Conservation (phyloP, 2,888 invertebrate species). For the Eupithecia tripunctaria region DNA sequence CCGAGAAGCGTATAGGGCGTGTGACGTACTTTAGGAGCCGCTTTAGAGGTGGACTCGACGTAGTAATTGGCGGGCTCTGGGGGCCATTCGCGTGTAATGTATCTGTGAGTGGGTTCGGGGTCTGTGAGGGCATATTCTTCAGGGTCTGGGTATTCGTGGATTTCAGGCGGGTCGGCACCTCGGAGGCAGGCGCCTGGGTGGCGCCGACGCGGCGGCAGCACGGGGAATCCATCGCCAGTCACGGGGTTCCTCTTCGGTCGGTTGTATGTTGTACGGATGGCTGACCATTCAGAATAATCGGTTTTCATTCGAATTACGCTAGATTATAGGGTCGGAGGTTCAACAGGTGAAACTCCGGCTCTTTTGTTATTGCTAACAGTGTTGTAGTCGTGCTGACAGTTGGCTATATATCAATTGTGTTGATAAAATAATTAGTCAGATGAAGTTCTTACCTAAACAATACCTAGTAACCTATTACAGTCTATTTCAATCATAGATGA, state of each 20-base stretch:
- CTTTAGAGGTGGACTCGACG: slow-evolving; percentile 71
- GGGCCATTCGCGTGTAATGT: slow-evolving; percentile 72
- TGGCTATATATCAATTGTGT: slow-evolving; percentile 15
- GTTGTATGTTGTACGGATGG: slow-evolving; percentile 60
- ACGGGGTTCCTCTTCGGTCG: slow-evolving; percentile 86
- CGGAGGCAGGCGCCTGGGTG: slow-evolving; percentile 78
- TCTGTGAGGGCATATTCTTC: slow-evolving; percentile 61
- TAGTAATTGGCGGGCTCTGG: slow-evolving; percentile 76
- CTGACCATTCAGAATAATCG: slow-evolving; percentile 81
- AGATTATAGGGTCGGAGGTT: slow-evolving; percentile 40
- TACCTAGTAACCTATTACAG: not conserved
- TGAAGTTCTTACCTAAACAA: not conserved
- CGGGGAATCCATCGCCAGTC: slow-evolving; percentile 85
- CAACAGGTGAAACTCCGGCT: slow-evolving; percentile 30
- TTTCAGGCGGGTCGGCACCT: slow-evolving; percentile 75
- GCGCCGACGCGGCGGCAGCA: slow-evolving; percentile 81
- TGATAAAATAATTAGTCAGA: not conserved
- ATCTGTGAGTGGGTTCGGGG: slow-evolving; percentile 76
- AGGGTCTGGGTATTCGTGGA: slow-evolving; percentile 55
- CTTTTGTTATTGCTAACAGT: slow-evolving; percentile 28
- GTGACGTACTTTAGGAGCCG: slow-evolving; percentile 57
- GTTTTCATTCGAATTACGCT: slow-evolving; percentile 70
- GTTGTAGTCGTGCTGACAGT: slow-evolving; percentile 27
- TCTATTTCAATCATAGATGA: slow-evolving; percentile 46
- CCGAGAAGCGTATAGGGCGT: slow-evolving; percentile 77